These are phyloP conservation scores for Eulemur macaco DNA, from an alignment of 2,113 vertebrate genomes.

Conservation along the genomic window DNA sequence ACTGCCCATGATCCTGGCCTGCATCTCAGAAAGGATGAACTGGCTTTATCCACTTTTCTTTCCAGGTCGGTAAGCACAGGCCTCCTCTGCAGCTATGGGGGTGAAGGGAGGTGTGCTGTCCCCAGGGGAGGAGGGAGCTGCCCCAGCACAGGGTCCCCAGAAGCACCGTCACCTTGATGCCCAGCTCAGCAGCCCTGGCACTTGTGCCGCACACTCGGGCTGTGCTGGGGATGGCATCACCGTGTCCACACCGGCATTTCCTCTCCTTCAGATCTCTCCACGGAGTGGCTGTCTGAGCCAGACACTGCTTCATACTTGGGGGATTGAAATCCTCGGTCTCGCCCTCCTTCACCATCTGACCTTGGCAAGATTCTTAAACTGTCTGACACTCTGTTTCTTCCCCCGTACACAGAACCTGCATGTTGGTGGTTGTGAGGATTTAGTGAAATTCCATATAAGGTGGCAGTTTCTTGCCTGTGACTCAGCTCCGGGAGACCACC, in stretches of 20 bases:
- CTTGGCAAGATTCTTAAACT: background rate
- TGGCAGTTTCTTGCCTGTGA: background rate
- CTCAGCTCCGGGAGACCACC: background rate
- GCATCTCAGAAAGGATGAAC: background rate
- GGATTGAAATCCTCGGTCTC: background rate
- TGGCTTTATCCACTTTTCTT: background rate
- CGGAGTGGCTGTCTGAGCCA: background rate
- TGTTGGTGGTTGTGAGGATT: background rate
- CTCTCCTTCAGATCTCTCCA: background rate
- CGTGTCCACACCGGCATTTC: fast-evolving
- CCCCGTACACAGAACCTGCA: background rate
- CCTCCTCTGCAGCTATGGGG: background rate
- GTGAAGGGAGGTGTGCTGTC: background rate
- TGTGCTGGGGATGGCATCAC: fast-evolving
- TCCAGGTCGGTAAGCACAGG: background rate
- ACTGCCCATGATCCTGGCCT: too few species aligned
- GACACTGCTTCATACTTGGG: background rate
- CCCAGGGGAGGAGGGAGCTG: background rate
- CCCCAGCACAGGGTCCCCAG: background rate
- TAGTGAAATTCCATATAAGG: fast-evolving
- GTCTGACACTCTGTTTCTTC: background rate
- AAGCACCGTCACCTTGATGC: fast-evolving
- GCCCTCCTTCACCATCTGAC: background rate
- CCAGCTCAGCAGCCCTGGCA: background rate
- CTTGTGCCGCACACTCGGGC: too few species aligned